These are phyloP conservation scores for Lucinisca nassula DNA, from an alignment of 2,888 invertebrate genomes.

Conservation along the genomic window DNA sequence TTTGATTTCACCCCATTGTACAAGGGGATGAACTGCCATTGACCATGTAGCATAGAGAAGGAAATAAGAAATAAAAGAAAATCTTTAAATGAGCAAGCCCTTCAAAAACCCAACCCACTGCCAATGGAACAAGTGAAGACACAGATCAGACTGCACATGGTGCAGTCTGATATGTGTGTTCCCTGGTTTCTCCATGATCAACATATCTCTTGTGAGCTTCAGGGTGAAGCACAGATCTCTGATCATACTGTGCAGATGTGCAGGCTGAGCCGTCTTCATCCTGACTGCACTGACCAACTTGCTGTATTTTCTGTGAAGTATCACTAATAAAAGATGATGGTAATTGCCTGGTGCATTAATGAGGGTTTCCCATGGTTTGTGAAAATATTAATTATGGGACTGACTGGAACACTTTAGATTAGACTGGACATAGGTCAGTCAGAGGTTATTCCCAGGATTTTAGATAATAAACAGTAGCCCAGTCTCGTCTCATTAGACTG, in stretches of 20 bases:
- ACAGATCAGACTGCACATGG: no score
- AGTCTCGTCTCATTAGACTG: background rate
- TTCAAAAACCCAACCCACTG: no score
- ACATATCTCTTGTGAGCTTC: no score
- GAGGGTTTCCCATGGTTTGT: constrained; percentile 72
- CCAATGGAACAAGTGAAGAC: no score
- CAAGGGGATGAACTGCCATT: constrained; percentile 5
- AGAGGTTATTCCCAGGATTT: constrained; percentile 50
- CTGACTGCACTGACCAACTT: no score
- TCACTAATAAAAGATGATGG: constrained; percentile 57
- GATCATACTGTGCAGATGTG: no score
- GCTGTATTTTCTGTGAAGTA: no score
- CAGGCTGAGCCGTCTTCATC: no score
- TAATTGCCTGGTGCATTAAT: constrained; percentile 70
- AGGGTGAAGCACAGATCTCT: no score
- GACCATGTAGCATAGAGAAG: background rate
- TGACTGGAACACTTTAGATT: constrained; percentile 70
- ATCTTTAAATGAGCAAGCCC: no score
- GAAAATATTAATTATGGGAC: constrained; percentile 72
- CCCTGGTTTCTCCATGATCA: no score
- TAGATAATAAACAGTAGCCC: constrained; percentile 2
- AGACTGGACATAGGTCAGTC: constrained; percentile 52
- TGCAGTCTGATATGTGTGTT: no score
- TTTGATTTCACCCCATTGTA: constrained; percentile 12
- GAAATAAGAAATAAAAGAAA: constrained; percentile 2